A percentile compares a stretch with the other conserved stretches of the same genome.
Evolutionary conservation across 23 tunicate species (phyloP).

Genomic region (Trididemnum nubilum): DNA sequence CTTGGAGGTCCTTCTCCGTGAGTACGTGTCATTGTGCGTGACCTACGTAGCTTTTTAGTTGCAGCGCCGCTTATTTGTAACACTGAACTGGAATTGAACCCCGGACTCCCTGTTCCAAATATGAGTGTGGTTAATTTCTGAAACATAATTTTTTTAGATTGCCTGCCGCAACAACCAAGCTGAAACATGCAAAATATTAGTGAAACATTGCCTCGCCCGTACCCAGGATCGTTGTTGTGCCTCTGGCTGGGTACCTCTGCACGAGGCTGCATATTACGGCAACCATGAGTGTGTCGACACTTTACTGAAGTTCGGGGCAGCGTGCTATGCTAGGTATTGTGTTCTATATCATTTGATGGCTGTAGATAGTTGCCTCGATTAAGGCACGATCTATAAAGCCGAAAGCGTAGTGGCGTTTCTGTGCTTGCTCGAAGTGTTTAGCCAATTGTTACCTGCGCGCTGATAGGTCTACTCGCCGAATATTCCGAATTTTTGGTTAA

Average conservation of each 20-base stretch:
- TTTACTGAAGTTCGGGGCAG: constrained; percentile 76
- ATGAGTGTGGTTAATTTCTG: neutral
- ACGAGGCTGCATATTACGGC: constrained; percentile 85
- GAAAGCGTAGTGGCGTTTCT: too few relatives aligned
- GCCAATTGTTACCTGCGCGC: too few relatives aligned
- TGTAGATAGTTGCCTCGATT: too few relatives aligned
- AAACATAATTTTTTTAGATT: constrained; percentile 36
- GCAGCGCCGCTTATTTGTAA: neutral
- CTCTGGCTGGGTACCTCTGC: constrained; percentile 89
- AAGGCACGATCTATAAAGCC: too few relatives aligned
- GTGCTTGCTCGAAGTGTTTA: too few relatives aligned
- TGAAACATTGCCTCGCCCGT: constrained; percentile 72
- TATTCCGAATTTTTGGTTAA: too few relatives aligned
- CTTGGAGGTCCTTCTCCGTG: too few relatives aligned
- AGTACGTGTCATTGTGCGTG: too few relatives aligned
- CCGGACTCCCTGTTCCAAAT: neutral
- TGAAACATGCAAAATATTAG: constrained; percentile 61
- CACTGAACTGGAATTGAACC: neutral
- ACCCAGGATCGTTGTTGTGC: constrained; percentile 84
- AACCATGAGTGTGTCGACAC: constrained; percentile 61
- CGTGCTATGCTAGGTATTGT: constrained; percentile 79
- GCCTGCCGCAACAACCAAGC: constrained; percentile 79
- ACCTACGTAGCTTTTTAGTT: neutral
- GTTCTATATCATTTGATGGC: constrained; percentile 61
- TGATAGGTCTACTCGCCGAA: too few relatives aligned